These are phyloP conservation scores for Diploptera punctata DNA, from an alignment of 2,888 invertebrate species.

Conservation along the genomic window DNA sequence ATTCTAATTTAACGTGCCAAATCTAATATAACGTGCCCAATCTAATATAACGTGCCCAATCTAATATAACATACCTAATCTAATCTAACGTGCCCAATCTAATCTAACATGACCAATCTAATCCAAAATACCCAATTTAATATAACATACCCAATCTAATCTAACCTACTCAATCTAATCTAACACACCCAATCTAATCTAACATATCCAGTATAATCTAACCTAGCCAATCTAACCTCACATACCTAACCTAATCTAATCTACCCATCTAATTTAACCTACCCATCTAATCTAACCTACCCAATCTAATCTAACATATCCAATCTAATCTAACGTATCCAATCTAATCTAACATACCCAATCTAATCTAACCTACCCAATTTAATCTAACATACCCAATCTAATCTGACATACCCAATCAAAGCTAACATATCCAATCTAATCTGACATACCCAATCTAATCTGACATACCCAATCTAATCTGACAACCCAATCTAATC, in stretches of 20 bases:
- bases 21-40: neutral
- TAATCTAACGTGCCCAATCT: neutral
- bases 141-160: neutral
- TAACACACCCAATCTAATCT: neutral
- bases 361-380: neutral
- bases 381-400: neutral
- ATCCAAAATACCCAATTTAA: neutral
- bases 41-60: neutral
- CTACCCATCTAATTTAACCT: neutral
- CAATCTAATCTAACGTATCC: neutral
- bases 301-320: neutral
- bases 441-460: neutral
- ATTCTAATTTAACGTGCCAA: too few species aligned
- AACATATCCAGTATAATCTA: neutral
- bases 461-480: neutral
- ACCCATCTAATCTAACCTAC: neutral
- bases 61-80: neutral
- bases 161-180: neutral
- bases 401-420: neutral
- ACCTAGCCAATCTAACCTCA: neutral
- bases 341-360: neutral
- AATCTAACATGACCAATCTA: neutral
- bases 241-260: neutral
- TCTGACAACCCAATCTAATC: neutral
- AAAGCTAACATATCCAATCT: neutral